phyloP scores from a whole-genome alignment of 2,113 vertebrate species.

The Genyomyrus donnyi region DNA sequence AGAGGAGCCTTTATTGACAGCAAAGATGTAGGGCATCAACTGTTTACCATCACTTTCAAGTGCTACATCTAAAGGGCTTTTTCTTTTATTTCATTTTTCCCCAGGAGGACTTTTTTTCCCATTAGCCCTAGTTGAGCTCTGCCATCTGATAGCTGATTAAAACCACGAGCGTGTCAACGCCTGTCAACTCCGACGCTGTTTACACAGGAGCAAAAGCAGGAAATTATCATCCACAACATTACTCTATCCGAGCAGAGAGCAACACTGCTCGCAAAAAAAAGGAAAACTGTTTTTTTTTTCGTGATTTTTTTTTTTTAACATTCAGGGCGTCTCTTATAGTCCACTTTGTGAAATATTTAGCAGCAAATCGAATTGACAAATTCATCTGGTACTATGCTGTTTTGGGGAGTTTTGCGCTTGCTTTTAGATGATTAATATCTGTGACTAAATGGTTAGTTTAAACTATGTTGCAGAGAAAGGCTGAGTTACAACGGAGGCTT shows the following conservation, averaged over 20 bases:
- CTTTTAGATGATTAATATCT: neutral
- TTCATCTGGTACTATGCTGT: neutral
- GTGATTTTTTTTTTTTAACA: constrained; percentile 23
- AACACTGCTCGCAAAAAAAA: constrained; percentile 3
- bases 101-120: neutral
- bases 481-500: neutral
- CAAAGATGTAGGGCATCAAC: constrained; percentile 38
- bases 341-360: constrained; percentile 14
- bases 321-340: constrained; percentile 27
- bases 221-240: constrained; percentile 33
- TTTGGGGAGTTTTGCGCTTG: neutral
- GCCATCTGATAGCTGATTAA: constrained; percentile 40
- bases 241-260: constrained; percentile 29
- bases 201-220: constrained; percentile 34
- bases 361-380: neutral
- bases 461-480: neutral
- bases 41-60: constrained; percentile 45
- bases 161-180: constrained; percentile 41
- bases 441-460: constrained; percentile 3
- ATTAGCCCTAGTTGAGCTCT: constrained; percentile 7
- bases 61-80: constrained; percentile 35
- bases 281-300: constrained; percentile 14
- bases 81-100: constrained; percentile 16
- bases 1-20: constrained; percentile 35
- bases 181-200: constrained; percentile 36